Conservation (phyloP, 1,140 invertebrate species). For the Drosophila gunungcola region DNA sequence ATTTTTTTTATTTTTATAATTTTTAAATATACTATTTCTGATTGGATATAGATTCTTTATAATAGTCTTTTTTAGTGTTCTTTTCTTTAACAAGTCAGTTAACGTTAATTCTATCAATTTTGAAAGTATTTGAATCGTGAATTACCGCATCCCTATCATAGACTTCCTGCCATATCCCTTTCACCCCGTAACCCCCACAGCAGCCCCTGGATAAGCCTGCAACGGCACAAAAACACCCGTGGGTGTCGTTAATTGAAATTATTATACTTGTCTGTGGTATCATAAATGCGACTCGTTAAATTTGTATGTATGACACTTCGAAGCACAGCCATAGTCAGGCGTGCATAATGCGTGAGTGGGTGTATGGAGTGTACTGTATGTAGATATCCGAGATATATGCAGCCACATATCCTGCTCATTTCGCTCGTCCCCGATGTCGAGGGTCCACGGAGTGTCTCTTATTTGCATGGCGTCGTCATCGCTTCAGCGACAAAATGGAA, state of each 20-base stretch:
- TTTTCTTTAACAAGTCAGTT: background rate
- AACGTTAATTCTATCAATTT: background rate
- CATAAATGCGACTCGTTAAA: slow-evolving; percentile 83
- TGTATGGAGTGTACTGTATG: background rate
- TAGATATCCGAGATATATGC: slow-evolving; percentile 32
- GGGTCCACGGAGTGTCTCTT: slow-evolving; percentile 66
- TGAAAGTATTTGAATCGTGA: background rate
- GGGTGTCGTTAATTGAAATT: slow-evolving; percentile 84
- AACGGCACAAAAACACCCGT: slow-evolving; percentile 67
- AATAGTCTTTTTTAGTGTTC: too few species aligned
- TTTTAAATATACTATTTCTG: too few species aligned
- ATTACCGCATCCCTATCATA: slow-evolving; percentile 4
- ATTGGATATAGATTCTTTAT: too few species aligned
- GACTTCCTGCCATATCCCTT: slow-evolving; percentile 4
- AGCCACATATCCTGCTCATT: slow-evolving; percentile 60
- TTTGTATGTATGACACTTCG: slow-evolving; percentile 79
- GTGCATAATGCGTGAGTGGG: slow-evolving; percentile 38
- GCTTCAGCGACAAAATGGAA: slow-evolving; percentile 73
- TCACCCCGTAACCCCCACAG: slow-evolving; percentile 1
- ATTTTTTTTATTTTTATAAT: too few species aligned
- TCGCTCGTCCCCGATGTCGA: slow-evolving; percentile 29
- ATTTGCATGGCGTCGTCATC: slow-evolving; percentile 69
- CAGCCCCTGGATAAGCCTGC: slow-evolving; percentile 18
- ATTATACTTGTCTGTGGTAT: slow-evolving; percentile 83
- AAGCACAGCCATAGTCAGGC: slow-evolving; percentile 27